Percentiles rank a stretch among this genome's conserved stretches.
These are phyloP conservation scores for Cheirogaleus major DNA, from an alignment of 2,797 vertebrate genomes.

Conservation along the genomic window DNA sequence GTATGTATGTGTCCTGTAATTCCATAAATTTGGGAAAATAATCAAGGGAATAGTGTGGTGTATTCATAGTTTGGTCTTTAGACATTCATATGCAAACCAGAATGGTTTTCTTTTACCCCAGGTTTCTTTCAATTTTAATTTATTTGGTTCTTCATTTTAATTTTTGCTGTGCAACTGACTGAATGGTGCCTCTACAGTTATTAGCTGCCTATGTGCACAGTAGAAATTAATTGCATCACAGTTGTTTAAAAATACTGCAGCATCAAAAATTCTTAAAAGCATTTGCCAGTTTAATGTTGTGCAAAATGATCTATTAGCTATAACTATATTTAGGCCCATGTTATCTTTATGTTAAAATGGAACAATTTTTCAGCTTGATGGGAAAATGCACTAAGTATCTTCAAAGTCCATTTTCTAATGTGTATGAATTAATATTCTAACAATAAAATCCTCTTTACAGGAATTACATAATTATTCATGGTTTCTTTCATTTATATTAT, in stretches of 20 bases:
- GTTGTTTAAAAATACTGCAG: slow-evolving; percentile 59
- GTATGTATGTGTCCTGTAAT: rapidly evolving
- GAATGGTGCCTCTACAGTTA: not conserved
- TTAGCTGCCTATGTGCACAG: not conserved
- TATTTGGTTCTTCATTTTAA: not conserved
- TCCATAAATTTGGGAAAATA: not conserved
- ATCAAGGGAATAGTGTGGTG: not conserved
- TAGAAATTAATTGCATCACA: slow-evolving; percentile 45
- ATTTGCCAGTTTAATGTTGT: slow-evolving; percentile 62
- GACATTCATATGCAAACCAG: not conserved
- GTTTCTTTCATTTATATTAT: slow-evolving; percentile 8
- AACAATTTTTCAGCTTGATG: slow-evolving; percentile 47
- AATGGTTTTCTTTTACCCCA: not conserved
- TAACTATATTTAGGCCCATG: slow-evolving; percentile 24
- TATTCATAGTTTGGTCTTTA: not conserved
- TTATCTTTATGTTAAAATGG: slow-evolving; percentile 48
- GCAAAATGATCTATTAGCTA: slow-evolving; percentile 62
- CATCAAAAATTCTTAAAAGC: slow-evolving; percentile 59
- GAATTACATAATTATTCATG: not conserved
- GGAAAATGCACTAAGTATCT: slow-evolving; percentile 26
- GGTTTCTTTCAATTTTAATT: not conserved
- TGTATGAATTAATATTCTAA: slow-evolving; percentile 47
- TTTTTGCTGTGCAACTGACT: not conserved
- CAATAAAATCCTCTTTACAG: slow-evolving; percentile 26
- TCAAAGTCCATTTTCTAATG: slow-evolving; percentile 49